Evolutionary conservation across 92 coral and sea anemone species (phyloP).

Genomic region (Porites divaricata): DNA sequence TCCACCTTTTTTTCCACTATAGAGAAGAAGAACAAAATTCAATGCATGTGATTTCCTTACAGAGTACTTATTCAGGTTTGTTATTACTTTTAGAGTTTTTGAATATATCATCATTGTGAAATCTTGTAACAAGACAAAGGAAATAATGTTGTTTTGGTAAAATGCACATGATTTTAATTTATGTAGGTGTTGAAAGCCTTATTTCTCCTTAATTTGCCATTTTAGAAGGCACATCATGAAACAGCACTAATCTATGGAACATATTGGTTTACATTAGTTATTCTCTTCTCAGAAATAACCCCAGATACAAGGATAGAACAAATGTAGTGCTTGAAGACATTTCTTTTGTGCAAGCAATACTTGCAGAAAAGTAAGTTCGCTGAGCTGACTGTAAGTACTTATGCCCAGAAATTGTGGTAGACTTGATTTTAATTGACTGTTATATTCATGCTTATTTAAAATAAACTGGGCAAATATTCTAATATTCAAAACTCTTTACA

Average conservation of each 20-base stretch:
- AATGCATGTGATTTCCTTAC: slow-evolving; percentile 98
- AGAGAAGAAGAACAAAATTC: slow-evolving; percentile 98
- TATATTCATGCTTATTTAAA: not conserved
- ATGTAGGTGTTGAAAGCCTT: too few species aligned
- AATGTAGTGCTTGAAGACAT: slow-evolving; percentile 70
- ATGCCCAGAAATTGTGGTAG: too few species aligned
- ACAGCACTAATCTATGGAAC: too few species aligned
- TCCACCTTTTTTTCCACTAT: not conserved
- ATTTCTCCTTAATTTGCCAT: too few species aligned
- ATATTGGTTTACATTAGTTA: not conserved
- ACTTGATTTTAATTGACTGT: not conserved
- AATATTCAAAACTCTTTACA: too few species aligned
- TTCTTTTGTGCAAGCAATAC: slow-evolving; percentile 90
- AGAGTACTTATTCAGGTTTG: slow-evolving; percentile 85
- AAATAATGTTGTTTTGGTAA: too few species aligned
- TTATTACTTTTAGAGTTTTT: not conserved
- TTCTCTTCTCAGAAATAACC: slow-evolving; percentile 70
- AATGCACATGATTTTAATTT: too few species aligned
- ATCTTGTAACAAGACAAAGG: too few species aligned
- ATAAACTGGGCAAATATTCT: too few species aligned
- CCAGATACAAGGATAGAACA: slow-evolving; percentile 70
- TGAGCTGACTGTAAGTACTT: not conserved
- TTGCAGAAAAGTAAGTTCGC: slow-evolving; percentile 86
- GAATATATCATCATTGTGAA: too few species aligned
- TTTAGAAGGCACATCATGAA: too few species aligned